These are phyloP conservation scores for Marisa cornuarietis DNA, from an alignment of 1,140 invertebrate species.

Conservation along the genomic window DNA sequence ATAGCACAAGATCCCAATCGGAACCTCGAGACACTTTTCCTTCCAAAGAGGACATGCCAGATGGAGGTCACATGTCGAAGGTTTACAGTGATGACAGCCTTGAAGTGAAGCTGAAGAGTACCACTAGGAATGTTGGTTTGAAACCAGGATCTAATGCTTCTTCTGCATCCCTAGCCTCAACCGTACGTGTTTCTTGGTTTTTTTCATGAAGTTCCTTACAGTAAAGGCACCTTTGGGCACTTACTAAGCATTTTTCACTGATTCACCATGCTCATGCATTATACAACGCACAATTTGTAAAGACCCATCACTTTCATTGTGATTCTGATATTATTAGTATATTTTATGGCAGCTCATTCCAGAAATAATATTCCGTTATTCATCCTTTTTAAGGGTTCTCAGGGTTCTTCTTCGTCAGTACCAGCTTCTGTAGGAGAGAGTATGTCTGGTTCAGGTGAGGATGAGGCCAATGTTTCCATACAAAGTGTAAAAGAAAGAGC, in stretches of 20 bases:
- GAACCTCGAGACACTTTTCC: conserved; percentile 32
- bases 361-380: not conserved
- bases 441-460: conserved; percentile 29
- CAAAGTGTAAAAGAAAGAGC: conserved; percentile 91
- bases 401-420: conserved; percentile 32
- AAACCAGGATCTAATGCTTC: conserved; percentile 14
- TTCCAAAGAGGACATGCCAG: conserved; percentile 23
- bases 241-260: too few species aligned
- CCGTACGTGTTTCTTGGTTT: conserved; percentile 20
- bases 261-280: not conserved
- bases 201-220: not conserved
- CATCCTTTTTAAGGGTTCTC: conserved; percentile 16
- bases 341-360: not conserved
- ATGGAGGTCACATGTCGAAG: conserved; percentile 43
- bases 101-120: conserved; percentile 24
- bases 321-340: not conserved
- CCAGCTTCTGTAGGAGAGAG: conserved; percentile 14
- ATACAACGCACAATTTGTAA: not conserved
- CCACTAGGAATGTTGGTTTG: conserved; percentile 2
- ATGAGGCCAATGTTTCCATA: conserved; percentile 43
- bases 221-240: too few species aligned
- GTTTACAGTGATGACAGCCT: conserved; percentile 36
- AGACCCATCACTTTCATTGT: not conserved
- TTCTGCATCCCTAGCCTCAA: conserved; percentile 36
- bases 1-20: conserved; percentile 31